phyloP scores from a whole-genome alignment of 2,888 invertebrate species.

The Bedellia somnulentella region DNA sequence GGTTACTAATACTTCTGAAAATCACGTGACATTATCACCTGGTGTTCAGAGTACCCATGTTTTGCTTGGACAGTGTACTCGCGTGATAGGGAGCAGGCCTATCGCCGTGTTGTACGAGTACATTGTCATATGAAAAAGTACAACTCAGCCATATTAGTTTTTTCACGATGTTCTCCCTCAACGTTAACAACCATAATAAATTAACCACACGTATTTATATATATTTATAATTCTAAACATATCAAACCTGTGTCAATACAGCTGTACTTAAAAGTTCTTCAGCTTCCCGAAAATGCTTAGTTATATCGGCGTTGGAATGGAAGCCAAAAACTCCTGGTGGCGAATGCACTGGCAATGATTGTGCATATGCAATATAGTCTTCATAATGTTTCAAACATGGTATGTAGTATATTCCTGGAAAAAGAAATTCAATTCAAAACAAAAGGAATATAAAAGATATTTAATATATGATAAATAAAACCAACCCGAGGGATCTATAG shows the following conservation, averaged over 20 bases:
- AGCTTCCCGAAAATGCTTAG: conserved; percentile 88
- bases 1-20: too few species aligned
- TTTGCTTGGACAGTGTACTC: too few species aligned
- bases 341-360: conserved; percentile 73
- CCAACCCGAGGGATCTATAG: conserved; percentile 66
- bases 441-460: not conserved
- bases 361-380: conserved; percentile 68
- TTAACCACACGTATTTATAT: too few species aligned
- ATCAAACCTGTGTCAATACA: conserved; percentile 73
- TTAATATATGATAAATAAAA: not conserved
- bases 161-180: too few species aligned
- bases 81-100: too few species aligned
- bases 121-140: too few species aligned
- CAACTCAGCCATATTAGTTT: too few species aligned
- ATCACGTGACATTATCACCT: too few species aligned
- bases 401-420: conserved; percentile 57
- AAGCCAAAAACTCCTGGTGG: conserved; percentile 89
- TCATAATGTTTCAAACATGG: conserved; percentile 75
- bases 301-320: conserved; percentile 90
- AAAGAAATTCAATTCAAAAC: not conserved
- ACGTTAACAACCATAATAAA: too few species aligned
- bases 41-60: too few species aligned
- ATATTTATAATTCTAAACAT: not conserved
- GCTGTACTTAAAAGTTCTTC: conserved; percentile 74
- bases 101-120: too few species aligned